Conservation (phyloP, 2,888 invertebrate genomes). For the Didymodactylos carnosus region DNA sequence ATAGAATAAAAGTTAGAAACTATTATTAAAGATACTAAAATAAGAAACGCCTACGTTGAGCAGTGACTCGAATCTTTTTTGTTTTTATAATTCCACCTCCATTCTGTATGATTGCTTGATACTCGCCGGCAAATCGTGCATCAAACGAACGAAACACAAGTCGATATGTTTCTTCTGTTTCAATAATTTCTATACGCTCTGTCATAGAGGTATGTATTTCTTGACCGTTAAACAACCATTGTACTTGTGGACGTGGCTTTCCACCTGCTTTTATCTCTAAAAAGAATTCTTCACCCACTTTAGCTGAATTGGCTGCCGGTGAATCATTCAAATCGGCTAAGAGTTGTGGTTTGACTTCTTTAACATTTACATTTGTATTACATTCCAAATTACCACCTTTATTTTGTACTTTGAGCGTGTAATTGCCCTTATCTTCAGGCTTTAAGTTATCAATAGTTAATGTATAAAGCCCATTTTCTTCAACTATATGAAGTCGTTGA, state of each 20-base stretch:
- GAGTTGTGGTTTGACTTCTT: background rate
- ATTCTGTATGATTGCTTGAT: background rate
- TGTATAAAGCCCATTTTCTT: background rate
- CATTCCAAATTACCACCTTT: background rate
- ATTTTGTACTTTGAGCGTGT: slow-evolving; percentile 1
- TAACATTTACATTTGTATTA: background rate
- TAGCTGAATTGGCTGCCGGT: background rate
- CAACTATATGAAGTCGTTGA: background rate
- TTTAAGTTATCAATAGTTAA: slow-evolving; percentile 1
- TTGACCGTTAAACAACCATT: background rate
- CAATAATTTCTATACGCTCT: background rate
- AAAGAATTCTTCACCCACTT: background rate
- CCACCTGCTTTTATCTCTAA: background rate
- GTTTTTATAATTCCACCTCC: background rate
- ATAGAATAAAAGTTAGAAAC: too few species aligned
- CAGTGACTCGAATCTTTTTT: background rate
- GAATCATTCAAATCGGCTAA: background rate
- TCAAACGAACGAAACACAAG: background rate
- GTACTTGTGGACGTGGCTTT: background rate
- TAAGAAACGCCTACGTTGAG: too few species aligned
- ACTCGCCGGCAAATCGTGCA: background rate
- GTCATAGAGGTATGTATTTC: background rate
- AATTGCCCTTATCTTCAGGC: slow-evolving; percentile 3
- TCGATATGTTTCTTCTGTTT: background rate
- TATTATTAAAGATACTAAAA: too few species aligned